A percentile compares a stretch with the other conserved stretches of the same genome.
Evolutionary conservation across 1,140 invertebrate genomes (phyloP).

Genomic region (Drosophila murphyi): DNA sequence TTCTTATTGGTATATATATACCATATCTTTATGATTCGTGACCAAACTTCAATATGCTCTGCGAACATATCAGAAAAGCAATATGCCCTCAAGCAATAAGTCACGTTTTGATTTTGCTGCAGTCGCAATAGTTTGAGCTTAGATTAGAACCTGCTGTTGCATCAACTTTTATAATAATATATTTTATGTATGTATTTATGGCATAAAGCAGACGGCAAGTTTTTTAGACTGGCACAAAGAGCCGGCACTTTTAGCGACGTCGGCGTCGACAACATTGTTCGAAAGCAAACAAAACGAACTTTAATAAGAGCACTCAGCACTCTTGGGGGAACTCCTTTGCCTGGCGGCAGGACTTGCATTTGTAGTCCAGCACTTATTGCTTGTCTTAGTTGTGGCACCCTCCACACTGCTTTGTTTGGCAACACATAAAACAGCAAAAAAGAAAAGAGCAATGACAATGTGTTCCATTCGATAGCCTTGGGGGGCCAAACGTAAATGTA

Average conservation of each 20-base stretch:
- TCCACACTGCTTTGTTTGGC: slow-evolving; percentile 61
- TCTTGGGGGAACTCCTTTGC: slow-evolving; percentile 26
- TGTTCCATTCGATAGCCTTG: slow-evolving; percentile 66
- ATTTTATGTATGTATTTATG: slow-evolving; percentile 3
- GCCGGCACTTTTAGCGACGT: slow-evolving; percentile 42
- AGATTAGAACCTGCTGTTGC: slow-evolving; percentile 19
- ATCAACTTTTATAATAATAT: slow-evolving; percentile 7
- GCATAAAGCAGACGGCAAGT: slow-evolving; percentile 23
- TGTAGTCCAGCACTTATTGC: slow-evolving; percentile 17
- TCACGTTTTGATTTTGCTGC: slow-evolving; percentile 11
- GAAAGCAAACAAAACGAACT: slow-evolving; percentile 73
- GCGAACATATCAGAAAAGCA: too few species aligned
- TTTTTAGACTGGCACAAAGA: slow-evolving; percentile 12
- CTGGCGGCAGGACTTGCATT: neutral
- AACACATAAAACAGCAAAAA: slow-evolving; percentile 38
- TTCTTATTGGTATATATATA: neutral
- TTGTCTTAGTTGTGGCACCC: slow-evolving; percentile 41
- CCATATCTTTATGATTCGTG: neutral
- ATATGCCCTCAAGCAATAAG: neutral
- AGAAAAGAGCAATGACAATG: slow-evolving; percentile 69
- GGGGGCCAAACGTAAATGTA: slow-evolving; percentile 69
- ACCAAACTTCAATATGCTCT: neutral
- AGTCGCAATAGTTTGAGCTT: neutral
- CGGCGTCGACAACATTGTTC: slow-evolving; percentile 65
- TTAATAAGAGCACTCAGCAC: slow-evolving; percentile 71